Evolutionary conservation across 2,888 invertebrate species (phyloP).

Genomic region (Andrena fulva): DNA sequence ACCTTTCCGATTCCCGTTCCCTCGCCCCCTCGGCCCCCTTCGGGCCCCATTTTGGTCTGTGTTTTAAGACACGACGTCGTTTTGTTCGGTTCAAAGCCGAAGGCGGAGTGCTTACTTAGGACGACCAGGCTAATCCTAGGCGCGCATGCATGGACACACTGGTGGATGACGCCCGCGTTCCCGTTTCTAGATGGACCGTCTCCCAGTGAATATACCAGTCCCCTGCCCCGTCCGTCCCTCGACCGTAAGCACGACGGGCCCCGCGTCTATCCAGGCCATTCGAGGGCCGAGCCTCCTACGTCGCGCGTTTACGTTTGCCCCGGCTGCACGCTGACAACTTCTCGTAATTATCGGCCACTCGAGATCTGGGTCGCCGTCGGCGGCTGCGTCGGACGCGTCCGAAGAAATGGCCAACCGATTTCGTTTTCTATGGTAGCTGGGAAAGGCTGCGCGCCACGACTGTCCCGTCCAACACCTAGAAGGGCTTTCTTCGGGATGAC

Average conservation of each 20-base stretch:
- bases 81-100: constrained; percentile 51
- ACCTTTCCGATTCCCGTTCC: neutral
- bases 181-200: constrained; percentile 63
- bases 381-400: constrained; percentile 60
- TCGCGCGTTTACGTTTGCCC: constrained; percentile 63
- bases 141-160: constrained; percentile 77
- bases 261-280: constrained; percentile 46
- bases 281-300: constrained; percentile 50
- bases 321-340: constrained; percentile 70
- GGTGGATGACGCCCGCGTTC: constrained; percentile 69
- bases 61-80: constrained; percentile 62
- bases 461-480: constrained; percentile 33
- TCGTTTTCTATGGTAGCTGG: constrained; percentile 65
- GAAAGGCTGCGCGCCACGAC: constrained; percentile 41
- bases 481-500: constrained; percentile 63
- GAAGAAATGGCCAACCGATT: constrained; percentile 66
- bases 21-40: neutral
- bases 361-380: constrained; percentile 77
- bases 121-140: constrained; percentile 76
- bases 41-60: constrained; percentile 3
- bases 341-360: constrained; percentile 79
- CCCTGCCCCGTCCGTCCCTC: constrained; percentile 6
- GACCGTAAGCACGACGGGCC: constrained; percentile 18
- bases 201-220: constrained; percentile 26
- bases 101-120: constrained; percentile 69